Base-by-base conservation (phyloP, 2,797 vertebrate species). In the Notolabrus celidotus region DNA sequence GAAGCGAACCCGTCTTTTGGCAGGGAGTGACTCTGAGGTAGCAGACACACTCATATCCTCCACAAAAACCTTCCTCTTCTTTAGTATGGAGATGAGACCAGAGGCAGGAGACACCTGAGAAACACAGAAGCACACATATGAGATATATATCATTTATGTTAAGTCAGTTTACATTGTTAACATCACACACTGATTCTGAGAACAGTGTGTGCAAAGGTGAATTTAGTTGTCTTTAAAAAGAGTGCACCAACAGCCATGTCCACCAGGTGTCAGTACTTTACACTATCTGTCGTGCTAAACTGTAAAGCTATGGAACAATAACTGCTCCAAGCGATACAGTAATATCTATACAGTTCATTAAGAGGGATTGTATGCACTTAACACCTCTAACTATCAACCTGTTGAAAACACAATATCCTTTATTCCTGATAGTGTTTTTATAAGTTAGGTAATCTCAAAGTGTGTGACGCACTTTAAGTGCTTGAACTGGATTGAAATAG, bases 41-140 rank as follows among this genome's bases (percentile, higher is more conserved):
- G 86, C 84, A 61, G 93, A 91, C 33, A 64, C 85, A 10, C 42
- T 63, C 16, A 60, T 0, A 2, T 22, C 45, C 2, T 79, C 89
- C 46, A 71, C 55, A 59, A 55, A 51, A 25, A 86, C 43, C 8
- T 14, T 77, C 56, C 94, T 93, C 86, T 96, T 98, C 93, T 99
- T 99, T 64, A 99, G 77, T 85, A 99, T 99, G 31, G 98, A 99
- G 43, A 99, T 95, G 67, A 99, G 83, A 7, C 97, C 97, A 81
- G 95, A 92, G 0, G 95, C 89, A 43, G 96, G 97, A 49, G 91
- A 87, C 33, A 94, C 91, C 98, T 99, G 82, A 73, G 47, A 51
- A 36, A 20, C 3, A 31, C 9, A 61, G 10, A 34, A 22, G 19
- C 36, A 20, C 22, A 60, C 16, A 60, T 9, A 63, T 9, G 11